A percentile compares a stretch with the other conserved stretches of the same genome.
Evolutionary conservation across 2,888 invertebrate genomes (phyloP).

Genomic region (Conistra vaccinii): DNA sequence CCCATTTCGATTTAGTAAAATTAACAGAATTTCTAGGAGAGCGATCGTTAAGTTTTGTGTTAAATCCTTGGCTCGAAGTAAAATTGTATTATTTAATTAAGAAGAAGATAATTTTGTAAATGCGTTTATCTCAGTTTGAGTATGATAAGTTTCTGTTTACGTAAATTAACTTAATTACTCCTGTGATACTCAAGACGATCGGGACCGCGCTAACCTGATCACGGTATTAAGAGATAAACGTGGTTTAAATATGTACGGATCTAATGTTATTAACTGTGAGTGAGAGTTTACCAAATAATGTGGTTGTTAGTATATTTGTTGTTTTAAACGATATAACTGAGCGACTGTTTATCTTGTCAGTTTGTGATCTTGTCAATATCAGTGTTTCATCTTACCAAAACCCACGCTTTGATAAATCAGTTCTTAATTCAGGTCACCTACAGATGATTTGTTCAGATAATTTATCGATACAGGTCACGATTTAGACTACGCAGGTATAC

Average conservation of each 20-base stretch:
- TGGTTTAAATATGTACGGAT: not conserved
- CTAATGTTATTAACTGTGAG: not conserved
- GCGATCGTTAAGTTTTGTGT: constrained; percentile 3
- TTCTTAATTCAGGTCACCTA: not conserved
- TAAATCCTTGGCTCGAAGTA: constrained; percentile 7
- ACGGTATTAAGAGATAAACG: constrained; percentile 3
- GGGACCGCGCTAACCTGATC: not conserved
- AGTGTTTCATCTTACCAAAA: not conserved
- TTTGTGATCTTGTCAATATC: constrained; percentile 3
- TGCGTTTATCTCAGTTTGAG: constrained; percentile 22
- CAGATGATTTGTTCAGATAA: constrained; percentile 30
- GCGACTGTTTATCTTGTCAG: not conserved
- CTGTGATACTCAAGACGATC: not conserved
- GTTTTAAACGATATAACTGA: not conserved
- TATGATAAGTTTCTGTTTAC: constrained; percentile 32
- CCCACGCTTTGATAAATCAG: not conserved
- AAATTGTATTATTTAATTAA: constrained; percentile 38
- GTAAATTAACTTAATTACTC: constrained; percentile 1
- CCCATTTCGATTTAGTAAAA: constrained; percentile 11
- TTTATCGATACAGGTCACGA: not conserved
- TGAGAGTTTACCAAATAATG: not conserved
- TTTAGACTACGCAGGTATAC: not conserved
- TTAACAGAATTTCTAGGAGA: constrained; percentile 9
- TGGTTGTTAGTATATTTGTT: not conserved
- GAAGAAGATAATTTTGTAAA: constrained; percentile 20